These are phyloP conservation scores for Sitta carolinensis DNA, from an alignment of 2,797 vertebrate species.

Conservation along the genomic window DNA sequence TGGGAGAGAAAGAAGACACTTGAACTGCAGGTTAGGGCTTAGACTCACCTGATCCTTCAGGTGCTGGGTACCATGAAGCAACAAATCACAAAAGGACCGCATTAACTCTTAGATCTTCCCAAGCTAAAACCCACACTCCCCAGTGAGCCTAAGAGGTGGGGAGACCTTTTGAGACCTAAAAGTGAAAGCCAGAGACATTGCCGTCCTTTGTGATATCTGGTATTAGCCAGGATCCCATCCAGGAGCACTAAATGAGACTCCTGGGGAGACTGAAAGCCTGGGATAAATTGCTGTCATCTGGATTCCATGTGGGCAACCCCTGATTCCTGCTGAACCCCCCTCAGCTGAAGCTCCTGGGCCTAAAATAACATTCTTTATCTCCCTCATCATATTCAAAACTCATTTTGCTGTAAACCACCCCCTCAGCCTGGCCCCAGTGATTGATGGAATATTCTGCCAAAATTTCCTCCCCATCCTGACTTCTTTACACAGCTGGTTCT, in stretches of 20 bases:
- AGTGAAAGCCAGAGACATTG: neutral
- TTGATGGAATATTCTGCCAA: neutral
- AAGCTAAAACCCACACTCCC: neutral
- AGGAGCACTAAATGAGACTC: neutral
- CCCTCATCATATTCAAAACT: neutral
- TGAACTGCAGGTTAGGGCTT: neutral
- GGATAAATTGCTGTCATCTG: conserved; percentile 5
- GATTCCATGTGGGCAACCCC: neutral
- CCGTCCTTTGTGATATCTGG: neutral
- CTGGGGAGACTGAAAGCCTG: neutral
- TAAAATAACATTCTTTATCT: conserved; percentile 51
- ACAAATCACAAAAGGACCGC: neutral
- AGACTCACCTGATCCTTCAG: neutral
- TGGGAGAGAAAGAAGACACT: neutral
- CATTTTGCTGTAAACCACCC: neutral
- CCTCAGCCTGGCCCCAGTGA: neutral
- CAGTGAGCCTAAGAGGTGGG: neutral
- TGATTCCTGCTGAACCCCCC: neutral
- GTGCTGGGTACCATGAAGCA: neutral
- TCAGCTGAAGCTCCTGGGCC: neutral
- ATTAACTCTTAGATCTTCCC: neutral
- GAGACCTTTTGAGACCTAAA: neutral
- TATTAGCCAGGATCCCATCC: neutral
- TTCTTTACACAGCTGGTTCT: neutral
- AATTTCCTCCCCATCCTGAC: neutral